These are phyloP conservation scores for Oriolus oriolus DNA, from an alignment of 2,113 vertebrate species.

Conservation along the genomic window DNA sequence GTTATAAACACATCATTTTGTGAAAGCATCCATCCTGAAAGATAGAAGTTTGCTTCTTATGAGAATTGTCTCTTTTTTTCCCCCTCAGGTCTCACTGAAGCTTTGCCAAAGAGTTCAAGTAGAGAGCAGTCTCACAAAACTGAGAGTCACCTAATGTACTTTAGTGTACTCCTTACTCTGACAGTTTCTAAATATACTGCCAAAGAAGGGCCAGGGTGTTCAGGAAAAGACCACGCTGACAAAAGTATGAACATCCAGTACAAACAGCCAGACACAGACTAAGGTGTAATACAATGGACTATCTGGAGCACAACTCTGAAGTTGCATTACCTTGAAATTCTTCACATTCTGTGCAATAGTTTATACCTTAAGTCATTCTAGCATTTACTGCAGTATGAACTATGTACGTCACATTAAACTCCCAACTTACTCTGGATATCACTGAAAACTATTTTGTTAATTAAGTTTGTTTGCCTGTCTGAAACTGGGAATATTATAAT, in stretches of 20 bases:
- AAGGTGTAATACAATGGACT: not conserved
- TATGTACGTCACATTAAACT: not conserved
- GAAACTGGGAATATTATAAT: not conserved
- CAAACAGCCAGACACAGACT: not conserved
- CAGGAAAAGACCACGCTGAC: not conserved
- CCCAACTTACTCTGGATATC: not conserved
- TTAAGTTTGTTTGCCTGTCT: not conserved
- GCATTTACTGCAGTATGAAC: not conserved
- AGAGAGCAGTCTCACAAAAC: not conserved
- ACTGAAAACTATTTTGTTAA: not conserved
- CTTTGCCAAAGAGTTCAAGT: conserved; percentile 4
- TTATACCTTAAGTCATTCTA: not conserved
- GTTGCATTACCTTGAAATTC: not conserved
- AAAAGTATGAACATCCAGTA: conserved; percentile 5
- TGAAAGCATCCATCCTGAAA: not conserved
- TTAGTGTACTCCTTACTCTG: not conserved
- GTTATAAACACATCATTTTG: not conserved
- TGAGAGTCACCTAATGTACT: not conserved
- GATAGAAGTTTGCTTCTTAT: not conserved
- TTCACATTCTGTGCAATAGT: not conserved
- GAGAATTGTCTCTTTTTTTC: not conserved
- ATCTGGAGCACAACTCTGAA: not conserved
- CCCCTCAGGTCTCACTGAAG: not conserved
- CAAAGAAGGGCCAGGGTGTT: not conserved
- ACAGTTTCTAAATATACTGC: conserved; percentile 8